A percentile compares a stretch with the other conserved stretches of the same genome.
These are phyloP conservation scores for Malurus splendens DNA, from an alignment of 2,797 vertebrate species.

Conservation along the genomic window DNA sequence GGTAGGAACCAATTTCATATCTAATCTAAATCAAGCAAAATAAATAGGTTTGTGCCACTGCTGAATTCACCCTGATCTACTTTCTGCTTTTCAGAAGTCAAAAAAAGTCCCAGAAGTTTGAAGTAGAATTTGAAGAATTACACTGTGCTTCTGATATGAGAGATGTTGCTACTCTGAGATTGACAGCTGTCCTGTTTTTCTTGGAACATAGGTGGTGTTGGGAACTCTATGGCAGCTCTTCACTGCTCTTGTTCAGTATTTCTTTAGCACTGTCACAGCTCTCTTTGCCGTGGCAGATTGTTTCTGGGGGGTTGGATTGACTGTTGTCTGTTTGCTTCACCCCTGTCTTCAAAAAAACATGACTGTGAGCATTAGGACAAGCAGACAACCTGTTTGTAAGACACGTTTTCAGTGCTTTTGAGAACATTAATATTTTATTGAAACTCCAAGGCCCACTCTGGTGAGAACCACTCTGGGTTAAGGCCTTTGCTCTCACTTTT, in stretches of 20 bases:
- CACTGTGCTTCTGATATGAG: neutral
- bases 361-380: neutral
- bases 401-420: neutral
- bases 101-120: neutral
- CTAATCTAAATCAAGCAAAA: neutral
- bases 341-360: neutral
- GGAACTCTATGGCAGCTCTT: neutral
- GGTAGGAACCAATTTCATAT: conserved; percentile 10
- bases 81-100: neutral
- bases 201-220: rapidly evolving
- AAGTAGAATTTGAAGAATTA: neutral
- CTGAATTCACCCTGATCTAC: neutral
- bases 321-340: neutral
- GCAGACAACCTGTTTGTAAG: neutral
- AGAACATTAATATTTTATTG: neutral
- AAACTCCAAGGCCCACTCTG: neutral
- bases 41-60: neutral
- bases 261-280: neutral
- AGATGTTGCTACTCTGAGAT: rapidly evolving
- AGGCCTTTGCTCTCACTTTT: neutral
- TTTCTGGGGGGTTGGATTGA: neutral
- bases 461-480: neutral
- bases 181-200: neutral
- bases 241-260: neutral
- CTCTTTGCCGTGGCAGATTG: neutral